Percentiles rank a stretch among this genome's conserved stretches.
Conservation (phyloP, 2,113 vertebrate species). For the Microtus oregoni region DNA sequence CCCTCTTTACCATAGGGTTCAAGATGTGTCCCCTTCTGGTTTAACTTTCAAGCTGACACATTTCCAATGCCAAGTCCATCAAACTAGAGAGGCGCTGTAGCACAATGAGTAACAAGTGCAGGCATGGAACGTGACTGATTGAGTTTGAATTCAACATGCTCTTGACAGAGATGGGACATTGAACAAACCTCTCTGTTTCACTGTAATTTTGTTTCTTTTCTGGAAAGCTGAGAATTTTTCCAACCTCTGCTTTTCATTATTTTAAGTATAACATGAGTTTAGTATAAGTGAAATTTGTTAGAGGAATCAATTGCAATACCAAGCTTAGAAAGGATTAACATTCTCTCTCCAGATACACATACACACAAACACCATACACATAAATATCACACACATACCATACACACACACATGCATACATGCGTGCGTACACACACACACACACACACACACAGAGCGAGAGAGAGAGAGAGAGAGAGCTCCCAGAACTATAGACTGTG, state of each 20-base stretch:
- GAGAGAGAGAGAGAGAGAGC: background rate
- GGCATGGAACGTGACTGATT: background rate
- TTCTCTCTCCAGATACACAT: background rate
- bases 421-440: background rate
- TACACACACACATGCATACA: background rate
- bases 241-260: background rate
- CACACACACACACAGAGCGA: background rate
- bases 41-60: conserved; percentile 5
- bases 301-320: background rate
- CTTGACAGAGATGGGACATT: background rate
- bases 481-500: background rate
- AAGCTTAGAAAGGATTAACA: conserved; percentile 27
- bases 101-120: background rate
- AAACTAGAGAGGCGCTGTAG: background rate
- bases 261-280: background rate
- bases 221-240: background rate
- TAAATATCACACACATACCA: too few species aligned
- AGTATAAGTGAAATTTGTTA: background rate
- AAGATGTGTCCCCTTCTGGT: background rate
- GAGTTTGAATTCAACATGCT: background rate
- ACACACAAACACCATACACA: background rate
- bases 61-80: background rate
- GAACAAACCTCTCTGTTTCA: background rate
- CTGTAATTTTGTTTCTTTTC: background rate
- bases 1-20: background rate